A percentile compares a stretch with the other conserved stretches of the same genome.
Conservation (phyloP, 2,888 invertebrate species). For the Spodoptera littoralis region DNA sequence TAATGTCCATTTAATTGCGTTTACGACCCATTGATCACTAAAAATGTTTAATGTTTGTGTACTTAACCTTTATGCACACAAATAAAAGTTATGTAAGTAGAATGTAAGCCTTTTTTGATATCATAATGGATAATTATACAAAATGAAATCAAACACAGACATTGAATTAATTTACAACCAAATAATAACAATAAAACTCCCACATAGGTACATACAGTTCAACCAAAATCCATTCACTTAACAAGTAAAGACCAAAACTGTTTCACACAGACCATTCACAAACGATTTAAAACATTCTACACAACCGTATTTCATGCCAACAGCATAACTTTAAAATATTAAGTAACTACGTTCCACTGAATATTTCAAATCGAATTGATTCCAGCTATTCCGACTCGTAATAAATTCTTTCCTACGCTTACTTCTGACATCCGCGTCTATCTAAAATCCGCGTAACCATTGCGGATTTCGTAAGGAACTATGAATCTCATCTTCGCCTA, state of each 20-base stretch:
- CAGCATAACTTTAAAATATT: constrained; percentile 60
- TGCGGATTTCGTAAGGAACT: constrained; percentile 28
- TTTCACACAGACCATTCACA: constrained; percentile 21
- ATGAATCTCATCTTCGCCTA: constrained; percentile 45
- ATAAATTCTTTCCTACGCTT: constrained; percentile 58
- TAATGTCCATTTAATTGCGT: too few relatives aligned
- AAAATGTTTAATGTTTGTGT: too few relatives aligned
- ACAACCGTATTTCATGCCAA: constrained; percentile 44
- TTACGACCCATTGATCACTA: too few relatives aligned
- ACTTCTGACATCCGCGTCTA: constrained; percentile 44
- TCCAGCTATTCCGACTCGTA: constrained; percentile 55
- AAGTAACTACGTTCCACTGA: constrained; percentile 49
- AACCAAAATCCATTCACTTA: constrained; percentile 2
- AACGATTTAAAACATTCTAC: constrained; percentile 43
- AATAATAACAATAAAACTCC: not conserved
- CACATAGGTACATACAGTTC: not conserved
- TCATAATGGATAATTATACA: too few relatives aligned
- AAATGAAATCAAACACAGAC: too few relatives aligned
- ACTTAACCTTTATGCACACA: too few relatives aligned
- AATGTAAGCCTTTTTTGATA: too few relatives aligned
- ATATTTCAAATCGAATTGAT: constrained; percentile 62
- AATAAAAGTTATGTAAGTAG: too few relatives aligned
- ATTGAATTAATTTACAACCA: too few relatives aligned
- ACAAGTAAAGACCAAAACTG: constrained; percentile 21
- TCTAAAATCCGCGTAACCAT: constrained; percentile 41